These are phyloP conservation scores for Orthosia incerta DNA, from an alignment of 2,888 invertebrate genomes.

Conservation along the genomic window DNA sequence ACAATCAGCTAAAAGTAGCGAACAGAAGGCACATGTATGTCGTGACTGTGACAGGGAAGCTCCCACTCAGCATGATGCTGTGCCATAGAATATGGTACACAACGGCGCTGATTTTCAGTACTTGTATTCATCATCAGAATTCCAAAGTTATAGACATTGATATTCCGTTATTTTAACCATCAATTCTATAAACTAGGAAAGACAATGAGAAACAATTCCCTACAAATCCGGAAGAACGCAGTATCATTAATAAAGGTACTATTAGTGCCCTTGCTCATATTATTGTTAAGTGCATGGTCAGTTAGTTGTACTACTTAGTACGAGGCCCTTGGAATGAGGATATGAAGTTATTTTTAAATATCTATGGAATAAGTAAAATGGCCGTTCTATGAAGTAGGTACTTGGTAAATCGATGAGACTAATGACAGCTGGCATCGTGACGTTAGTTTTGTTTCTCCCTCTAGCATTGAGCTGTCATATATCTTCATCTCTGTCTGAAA, in stretches of 20 bases:
- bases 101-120: no score
- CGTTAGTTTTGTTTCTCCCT: conserved; percentile 6
- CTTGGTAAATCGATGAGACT: conserved; percentile 12
- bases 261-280: conserved; percentile 39
- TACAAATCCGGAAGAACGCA: conserved; percentile 27
- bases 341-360: conserved; percentile 31
- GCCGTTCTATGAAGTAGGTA: conserved; percentile 8
- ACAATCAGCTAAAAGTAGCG: no score
- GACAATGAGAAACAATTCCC: background rate
- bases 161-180: background rate
- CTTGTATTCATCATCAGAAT: background rate
- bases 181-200: background rate
- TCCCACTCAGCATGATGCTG: no score
- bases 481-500: background rate
- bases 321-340: conserved; percentile 16
- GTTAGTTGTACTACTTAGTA: conserved; percentile 10
- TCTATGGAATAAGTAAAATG: conserved; percentile 7
- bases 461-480: background rate
- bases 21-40: no score
- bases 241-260: conserved; percentile 31
- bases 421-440: background rate
- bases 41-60: no score
- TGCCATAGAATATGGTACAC: no score
- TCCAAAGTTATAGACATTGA: no score
- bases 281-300: conserved; percentile 41